Evolutionary conservation across 2,888 invertebrate genomes (phyloP), one percentile per base, ranked within the genome.

Genomic region (Amblyjoppa fuscipennis): DNA sequence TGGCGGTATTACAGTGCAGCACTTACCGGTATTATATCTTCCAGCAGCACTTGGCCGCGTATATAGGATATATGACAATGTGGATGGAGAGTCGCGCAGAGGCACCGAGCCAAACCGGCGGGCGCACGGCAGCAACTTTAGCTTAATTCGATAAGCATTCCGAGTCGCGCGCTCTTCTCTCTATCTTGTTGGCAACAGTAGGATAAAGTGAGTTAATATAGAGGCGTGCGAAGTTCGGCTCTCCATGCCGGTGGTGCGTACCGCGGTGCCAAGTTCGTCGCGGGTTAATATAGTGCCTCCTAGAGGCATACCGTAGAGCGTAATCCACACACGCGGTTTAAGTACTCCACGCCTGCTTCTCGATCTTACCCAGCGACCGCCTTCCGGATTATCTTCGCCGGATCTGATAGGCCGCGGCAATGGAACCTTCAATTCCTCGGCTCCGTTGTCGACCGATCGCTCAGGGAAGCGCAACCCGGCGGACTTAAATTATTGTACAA

Each of bases 201-300:
- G 87, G 83, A 89, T 89, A 92, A 91, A 91, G 92, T 89, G 90
- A 90, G 84, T 89, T 92, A 92, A 92, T 92, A 90, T 91, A 92
- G 91, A 91, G 92, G 71, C 76, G 73, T 16, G 61, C 53, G 59
- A 86, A 87, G 87, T 87, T 87, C 85, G 69, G 73, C 81, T 76
- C 79, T 78, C 77, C 45, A 38, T 45, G 45, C 13, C 68, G n/a
- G 56, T 56, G 75, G 71, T 80, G 75, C 66, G 76, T 70, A 20
- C 81, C 71, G 34, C 73, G 38, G 53, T 34, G 31, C 70, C n/a
- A 84, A 84, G 75, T 82, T 86, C 70, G 70, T 78, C 76, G 79
- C 70, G 49, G 79, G 76, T 69, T 86, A 84, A 86, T 86, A 49
- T 76, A 86, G 81, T 56, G 70, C 61, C 73, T 71, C 61, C 81